phyloP scores from a whole-genome alignment of 2,888 invertebrate genomes.

The Volucella zonaria region DNA sequence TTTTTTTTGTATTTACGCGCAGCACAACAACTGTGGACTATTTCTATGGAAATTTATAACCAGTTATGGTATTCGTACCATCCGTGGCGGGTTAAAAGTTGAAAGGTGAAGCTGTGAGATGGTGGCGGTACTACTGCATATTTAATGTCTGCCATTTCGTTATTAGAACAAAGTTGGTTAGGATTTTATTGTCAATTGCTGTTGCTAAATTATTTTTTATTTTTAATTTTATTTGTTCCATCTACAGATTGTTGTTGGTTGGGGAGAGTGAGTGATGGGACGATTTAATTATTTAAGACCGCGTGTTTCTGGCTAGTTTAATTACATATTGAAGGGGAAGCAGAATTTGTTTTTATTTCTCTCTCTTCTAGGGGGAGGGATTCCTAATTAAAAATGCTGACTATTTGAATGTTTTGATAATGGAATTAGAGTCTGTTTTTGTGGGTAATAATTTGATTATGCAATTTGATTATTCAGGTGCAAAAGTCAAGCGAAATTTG shows the following conservation, averaged over 20 bases:
- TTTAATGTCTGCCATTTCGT: slow-evolving; percentile 16
- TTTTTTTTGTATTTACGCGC: not conserved
- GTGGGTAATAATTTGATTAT: slow-evolving; percentile 38
- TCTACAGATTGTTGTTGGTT: not conserved
- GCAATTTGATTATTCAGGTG: not conserved
- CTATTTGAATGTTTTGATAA: slow-evolving; percentile 23
- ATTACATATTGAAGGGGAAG: slow-evolving; percentile 5
- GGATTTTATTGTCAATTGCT: slow-evolving; percentile 12
- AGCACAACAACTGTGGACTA: not conserved
- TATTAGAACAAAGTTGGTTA: not conserved
- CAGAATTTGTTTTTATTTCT: slow-evolving; percentile 4
- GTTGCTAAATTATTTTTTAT: not conserved
- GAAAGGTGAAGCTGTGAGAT: too few species aligned
- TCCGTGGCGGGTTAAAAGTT: not conserved
- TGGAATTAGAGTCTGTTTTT: slow-evolving; percentile 48
- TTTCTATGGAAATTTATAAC: slow-evolving; percentile 40
- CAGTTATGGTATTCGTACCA: not conserved
- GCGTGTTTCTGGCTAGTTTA: not conserved
- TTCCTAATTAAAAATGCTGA: slow-evolving; percentile 42
- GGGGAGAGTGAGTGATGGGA: not conserved
- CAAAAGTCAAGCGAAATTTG: slow-evolving; percentile 34
- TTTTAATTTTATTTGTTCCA: slow-evolving; percentile 10
- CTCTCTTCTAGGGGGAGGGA: not conserved
- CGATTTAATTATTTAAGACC: slow-evolving; percentile 45
- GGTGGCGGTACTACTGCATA: slow-evolving; percentile 23